These are phyloP conservation scores for Denticeps clupeoides DNA, from an alignment of 2,797 vertebrate species.

Conservation along the genomic window DNA sequence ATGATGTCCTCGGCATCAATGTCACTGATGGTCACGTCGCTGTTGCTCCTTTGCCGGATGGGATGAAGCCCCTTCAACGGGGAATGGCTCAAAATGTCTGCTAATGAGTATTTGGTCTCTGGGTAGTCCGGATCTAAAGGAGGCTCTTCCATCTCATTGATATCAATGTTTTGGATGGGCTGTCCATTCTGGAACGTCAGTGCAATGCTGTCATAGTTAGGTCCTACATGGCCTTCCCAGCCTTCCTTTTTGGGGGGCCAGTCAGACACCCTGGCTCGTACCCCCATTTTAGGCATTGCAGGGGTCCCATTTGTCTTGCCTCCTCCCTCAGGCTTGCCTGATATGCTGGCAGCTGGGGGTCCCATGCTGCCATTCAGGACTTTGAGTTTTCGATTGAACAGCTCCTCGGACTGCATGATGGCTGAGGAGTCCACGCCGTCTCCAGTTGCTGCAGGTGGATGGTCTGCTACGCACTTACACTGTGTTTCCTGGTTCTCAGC, in stretches of 20 bases:
- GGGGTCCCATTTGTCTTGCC: conserved; percentile 77
- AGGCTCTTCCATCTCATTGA: conserved; percentile 57
- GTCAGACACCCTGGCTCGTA: conserved; percentile 85
- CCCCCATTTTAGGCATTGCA: conserved; percentile 94
- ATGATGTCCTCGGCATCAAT: conserved; percentile 85
- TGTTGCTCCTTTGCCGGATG: conserved; percentile 90
- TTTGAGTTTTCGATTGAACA: conserved; percentile 85
- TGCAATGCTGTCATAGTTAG: conserved; percentile 68
- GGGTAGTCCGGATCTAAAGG: conserved; percentile 68
- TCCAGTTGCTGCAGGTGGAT: conserved; percentile 57
- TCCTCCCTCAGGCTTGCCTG: conserved; percentile 66
- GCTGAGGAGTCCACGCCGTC: conserved; percentile 66
- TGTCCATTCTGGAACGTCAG: conserved; percentile 74
- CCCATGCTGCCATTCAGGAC: conserved; percentile 79
- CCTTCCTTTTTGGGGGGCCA: conserved; percentile 87
- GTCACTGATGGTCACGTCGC: conserved; percentile 95
- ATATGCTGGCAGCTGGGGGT: conserved; percentile 59
- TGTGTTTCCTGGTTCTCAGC: conserved; percentile 65
- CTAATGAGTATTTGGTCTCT: conserved; percentile 67
- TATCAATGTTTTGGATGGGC: conserved; percentile 57
- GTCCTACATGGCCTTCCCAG: conserved; percentile 71
- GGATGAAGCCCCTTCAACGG: conserved; percentile 81
- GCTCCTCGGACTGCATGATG: conserved; percentile 89
- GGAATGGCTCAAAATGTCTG: conserved; percentile 74
- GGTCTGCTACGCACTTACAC: conserved; percentile 70